phyloP scores from a whole-genome alignment of 2,888 invertebrate genomes.

The Apantesis nais region DNA sequence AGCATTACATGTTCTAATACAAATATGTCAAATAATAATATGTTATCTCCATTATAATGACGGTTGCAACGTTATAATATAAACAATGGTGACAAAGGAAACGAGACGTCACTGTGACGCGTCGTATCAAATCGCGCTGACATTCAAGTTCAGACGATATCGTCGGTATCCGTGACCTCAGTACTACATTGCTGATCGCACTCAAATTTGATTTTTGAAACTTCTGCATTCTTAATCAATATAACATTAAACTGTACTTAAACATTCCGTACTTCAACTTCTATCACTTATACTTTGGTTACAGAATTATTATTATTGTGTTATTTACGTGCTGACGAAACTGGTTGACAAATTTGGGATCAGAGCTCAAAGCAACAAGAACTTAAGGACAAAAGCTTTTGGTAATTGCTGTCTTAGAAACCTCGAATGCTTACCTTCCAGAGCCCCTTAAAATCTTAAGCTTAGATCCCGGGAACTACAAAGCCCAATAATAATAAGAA shows the following conservation, averaged over 20 bases:
- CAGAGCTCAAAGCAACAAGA: too few species aligned
- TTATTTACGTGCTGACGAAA: too few species aligned
- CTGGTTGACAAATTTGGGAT: too few species aligned
- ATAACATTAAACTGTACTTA: too few species aligned
- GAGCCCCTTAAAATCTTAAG: background rate
- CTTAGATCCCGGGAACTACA: background rate
- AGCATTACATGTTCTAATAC: too few species aligned
- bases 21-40: background rate
- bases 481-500: too few species aligned
- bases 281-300: too few species aligned
- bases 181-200: conserved; percentile 33
- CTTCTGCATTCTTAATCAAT: too few species aligned
- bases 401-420: background rate
- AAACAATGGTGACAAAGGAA: conserved; percentile 79
- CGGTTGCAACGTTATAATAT: conserved; percentile 65
- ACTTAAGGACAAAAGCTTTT: too few species aligned
- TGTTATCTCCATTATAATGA: conserved; percentile 28
- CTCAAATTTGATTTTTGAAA: conserved; percentile 1
- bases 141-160: conserved; percentile 78
- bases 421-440: background rate
- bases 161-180: conserved; percentile 58
- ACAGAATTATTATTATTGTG: too few species aligned
- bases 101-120: conserved; percentile 73
- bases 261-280: too few species aligned
- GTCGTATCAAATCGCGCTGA: conserved; percentile 81